A percentile compares a stretch with the other conserved stretches of the same genome.
phyloP scores from a whole-genome alignment of 2,888 invertebrate genomes.

The Abrostola tripartita region DNA sequence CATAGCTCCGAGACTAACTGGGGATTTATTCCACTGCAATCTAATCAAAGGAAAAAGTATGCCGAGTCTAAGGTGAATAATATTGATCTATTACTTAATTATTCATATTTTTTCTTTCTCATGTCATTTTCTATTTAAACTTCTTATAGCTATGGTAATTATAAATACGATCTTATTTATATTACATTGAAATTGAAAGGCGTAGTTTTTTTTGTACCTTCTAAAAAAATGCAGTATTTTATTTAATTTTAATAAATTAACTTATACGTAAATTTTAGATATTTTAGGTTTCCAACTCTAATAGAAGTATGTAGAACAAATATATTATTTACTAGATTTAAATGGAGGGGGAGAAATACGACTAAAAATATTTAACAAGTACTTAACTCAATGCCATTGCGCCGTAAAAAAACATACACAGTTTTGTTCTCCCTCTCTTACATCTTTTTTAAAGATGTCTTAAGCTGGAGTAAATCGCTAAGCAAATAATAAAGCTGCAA shows the following conservation, averaged over 20 bases:
- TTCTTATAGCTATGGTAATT: constrained; percentile 35
- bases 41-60: constrained; percentile 98
- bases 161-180: constrained; percentile 26
- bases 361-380: constrained; percentile 1
- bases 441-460: constrained; percentile 17
- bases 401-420: background rate
- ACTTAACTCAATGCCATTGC: background rate
- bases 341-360: constrained; percentile 32
- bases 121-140: constrained; percentile 44
- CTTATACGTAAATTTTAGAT: constrained; percentile 30
- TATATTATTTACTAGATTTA: constrained; percentile 32
- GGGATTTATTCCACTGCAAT: constrained; percentile 88
- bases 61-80: constrained; percentile 96
- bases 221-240: constrained; percentile 31
- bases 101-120: constrained; percentile 38
- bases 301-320: constrained; percentile 44
- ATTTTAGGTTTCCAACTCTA: constrained; percentile 29
- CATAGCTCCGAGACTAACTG: constrained; percentile 84
- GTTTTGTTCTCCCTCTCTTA: constrained; percentile 34
- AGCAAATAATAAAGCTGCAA: constrained; percentile 20
- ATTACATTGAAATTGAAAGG: constrained; percentile 20
- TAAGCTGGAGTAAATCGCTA: constrained; percentile 32
- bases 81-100: constrained; percentile 12
- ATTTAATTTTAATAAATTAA: constrained; percentile 30
- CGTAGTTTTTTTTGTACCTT: constrained; percentile 39